These are phyloP conservation scores for Thecophora atra DNA, from an alignment of 2,888 invertebrate genomes.

Conservation along the genomic window DNA sequence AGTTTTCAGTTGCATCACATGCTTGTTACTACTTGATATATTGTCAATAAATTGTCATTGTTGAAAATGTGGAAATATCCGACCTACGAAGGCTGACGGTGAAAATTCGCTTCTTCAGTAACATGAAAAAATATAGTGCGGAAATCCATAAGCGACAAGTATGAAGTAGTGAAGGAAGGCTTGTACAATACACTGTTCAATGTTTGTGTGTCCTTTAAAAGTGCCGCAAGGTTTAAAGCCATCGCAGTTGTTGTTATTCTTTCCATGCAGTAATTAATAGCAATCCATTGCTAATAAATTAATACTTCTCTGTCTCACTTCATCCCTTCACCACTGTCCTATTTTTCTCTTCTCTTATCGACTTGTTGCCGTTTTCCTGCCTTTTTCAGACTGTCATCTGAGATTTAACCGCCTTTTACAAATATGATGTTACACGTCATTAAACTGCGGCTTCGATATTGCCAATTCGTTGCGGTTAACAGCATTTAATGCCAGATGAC, in stretches of 20 bases:
- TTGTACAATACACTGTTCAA: background rate
- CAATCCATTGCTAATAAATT: constrained; percentile 33
- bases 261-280: constrained; percentile 28
- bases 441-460: constrained; percentile 20
- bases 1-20: background rate
- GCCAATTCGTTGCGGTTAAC: constrained; percentile 14
- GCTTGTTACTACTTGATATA: constrained; percentile 52
- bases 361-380: background rate
- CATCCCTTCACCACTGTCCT: background rate
- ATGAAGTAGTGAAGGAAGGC: background rate
- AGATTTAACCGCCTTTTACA: no score
- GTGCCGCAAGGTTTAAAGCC: background rate
- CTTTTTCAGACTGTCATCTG: no score
- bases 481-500: constrained; percentile 19
- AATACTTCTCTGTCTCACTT: background rate
- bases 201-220: background rate
- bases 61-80: background rate
- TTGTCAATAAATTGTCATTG: constrained; percentile 54
- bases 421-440: constrained; percentile 13
- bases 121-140: constrained; percentile 1
- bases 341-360: background rate
- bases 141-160: background rate
- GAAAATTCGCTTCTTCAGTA: background rate
- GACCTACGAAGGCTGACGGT: background rate
- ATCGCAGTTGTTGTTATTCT: background rate